phyloP scores from a whole-genome alignment of 2,113 vertebrate species.

The Cavia aperea region DNA sequence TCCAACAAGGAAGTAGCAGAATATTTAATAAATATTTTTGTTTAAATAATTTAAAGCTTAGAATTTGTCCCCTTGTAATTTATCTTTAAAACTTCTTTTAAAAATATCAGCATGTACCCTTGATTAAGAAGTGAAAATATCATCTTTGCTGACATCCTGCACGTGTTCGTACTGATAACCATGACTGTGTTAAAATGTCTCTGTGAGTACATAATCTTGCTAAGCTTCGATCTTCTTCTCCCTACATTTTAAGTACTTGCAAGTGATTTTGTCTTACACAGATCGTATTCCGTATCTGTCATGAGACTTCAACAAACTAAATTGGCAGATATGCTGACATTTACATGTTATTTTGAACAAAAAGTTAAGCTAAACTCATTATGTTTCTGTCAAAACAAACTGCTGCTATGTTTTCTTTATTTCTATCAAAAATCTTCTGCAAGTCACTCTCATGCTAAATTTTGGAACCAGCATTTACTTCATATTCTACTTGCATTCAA shows the following conservation, averaged over 20 bases:
- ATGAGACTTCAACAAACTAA: neutral
- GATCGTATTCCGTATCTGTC: neutral
- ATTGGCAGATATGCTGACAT: neutral
- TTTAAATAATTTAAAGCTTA: neutral
- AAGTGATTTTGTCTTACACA: neutral
- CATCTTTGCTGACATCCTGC: neutral
- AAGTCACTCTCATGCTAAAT: neutral
- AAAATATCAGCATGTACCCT: neutral
- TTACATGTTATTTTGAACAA: neutral
- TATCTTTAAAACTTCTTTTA: neutral
- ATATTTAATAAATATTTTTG: neutral
- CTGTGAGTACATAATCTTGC: neutral
- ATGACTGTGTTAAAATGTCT: neutral
- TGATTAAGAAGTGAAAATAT: neutral
- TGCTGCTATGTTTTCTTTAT: neutral
- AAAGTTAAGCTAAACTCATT: neutral
- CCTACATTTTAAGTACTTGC: neutral
- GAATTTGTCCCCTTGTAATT: neutral
- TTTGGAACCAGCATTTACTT: neutral
- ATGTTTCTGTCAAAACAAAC: neutral
- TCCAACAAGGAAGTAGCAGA: neutral
- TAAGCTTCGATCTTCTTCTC: neutral
- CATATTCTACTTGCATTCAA: neutral
- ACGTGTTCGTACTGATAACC: neutral
- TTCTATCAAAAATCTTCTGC: neutral